Evolutionary conservation across 2,113 vertebrate species (phyloP), one percentile per base, ranked within the genome.

Genomic region (Plectropomus leopardus): DNA sequence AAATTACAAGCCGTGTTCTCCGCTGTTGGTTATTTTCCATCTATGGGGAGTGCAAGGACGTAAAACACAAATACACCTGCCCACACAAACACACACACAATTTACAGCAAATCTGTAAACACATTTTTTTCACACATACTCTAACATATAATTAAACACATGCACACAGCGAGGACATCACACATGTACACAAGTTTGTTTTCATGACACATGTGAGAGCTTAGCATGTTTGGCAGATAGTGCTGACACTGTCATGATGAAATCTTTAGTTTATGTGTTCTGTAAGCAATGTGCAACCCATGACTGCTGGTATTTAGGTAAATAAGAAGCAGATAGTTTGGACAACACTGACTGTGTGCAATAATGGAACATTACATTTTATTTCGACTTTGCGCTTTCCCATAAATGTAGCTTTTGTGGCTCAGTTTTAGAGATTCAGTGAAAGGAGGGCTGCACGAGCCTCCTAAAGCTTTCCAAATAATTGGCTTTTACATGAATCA

Each of bases 11-110:
- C 86, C 30, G 63, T 57, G 30, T 83, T 79, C 80, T 87, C 72
- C 57, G 65, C 36, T 45, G 70, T 65, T 76, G 3, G 13, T 72
- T 84, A 69, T 86, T 89, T 83, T 86, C 90, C 87, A 83, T 92
- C 24, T 78, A 75, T 32, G 70, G 59, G 66, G 79, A 73, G 70
- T 6, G 7, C 75, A 58, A 63, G 44, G 65, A 71, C 53, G 4
- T 57, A 32, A 55, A 64, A 79, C 76, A 74, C 72, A 86, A 83
- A 84, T 50, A 74, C 63, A 76, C 78, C 60, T 83, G 69, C 47
- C 71, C 68, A 75, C 59, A 16, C 47, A 51, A 0, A 50, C 23
- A 71, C 51, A 16, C 19, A 40, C 7, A 26, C 61, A 42, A 7
- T 34, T 67, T n/a, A 66, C 51, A 47, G 40, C 19, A 9, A 1